Conservation (phyloP, 2,797 vertebrate species). For the Salmo trutta region DNA sequence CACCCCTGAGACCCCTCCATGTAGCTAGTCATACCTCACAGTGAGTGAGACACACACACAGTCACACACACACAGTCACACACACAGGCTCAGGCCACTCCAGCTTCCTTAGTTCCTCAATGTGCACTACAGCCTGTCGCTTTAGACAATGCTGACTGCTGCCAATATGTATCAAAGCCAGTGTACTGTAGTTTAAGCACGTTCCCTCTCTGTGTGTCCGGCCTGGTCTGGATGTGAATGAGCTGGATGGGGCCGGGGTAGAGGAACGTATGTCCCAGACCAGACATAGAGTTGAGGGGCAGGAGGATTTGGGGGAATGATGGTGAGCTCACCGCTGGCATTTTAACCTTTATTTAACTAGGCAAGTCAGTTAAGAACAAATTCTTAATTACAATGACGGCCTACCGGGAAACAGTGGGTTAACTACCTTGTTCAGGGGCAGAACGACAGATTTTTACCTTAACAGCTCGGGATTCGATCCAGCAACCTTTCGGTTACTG, state of each 20-base stretch:
- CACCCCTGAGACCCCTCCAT: slow-evolving; percentile 27
- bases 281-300: slow-evolving; percentile 11
- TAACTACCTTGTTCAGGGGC: no score
- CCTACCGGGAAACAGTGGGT: no score
- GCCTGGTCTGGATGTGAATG: background rate
- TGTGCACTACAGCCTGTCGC: background rate
- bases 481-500: no score
- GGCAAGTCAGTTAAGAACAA: no score
- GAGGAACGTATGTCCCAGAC: background rate
- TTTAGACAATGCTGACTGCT: background rate
- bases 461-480: no score
- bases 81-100: slow-evolving; percentile 40
- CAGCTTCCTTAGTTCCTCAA: slow-evolving; percentile 26
- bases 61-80: slow-evolving; percentile 27
- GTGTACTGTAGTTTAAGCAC: background rate
- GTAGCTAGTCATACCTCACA: slow-evolving; percentile 18
- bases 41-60: background rate
- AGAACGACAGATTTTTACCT: no score
- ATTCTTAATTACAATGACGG: no score
- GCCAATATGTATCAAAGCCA: background rate
- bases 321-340: slow-evolving; percentile 60
- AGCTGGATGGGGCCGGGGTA: background rate
- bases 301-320: slow-evolving; percentile 44
- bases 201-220: background rate
- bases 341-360: background rate